Conservation (phyloP, 2,888 invertebrate genomes). For the Boloria selene region DNA sequence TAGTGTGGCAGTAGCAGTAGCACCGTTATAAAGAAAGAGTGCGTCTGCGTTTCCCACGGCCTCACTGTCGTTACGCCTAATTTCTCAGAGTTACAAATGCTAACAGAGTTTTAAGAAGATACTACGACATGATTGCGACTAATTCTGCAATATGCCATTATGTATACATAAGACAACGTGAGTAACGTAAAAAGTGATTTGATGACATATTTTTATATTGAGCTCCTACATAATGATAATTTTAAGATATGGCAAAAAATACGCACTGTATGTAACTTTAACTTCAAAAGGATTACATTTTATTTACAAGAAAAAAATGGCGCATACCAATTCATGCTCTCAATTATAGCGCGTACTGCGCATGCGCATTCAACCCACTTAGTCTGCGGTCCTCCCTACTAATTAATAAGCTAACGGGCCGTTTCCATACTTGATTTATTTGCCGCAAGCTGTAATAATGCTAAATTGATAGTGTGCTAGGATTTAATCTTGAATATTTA, state of each 20-base stretch:
- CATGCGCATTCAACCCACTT: constrained; percentile 66
- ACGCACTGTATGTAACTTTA: too few relatives aligned
- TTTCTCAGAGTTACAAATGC: constrained; percentile 56
- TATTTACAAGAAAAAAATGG: neutral
- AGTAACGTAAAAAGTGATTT: constrained; percentile 38
- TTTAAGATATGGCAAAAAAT: too few relatives aligned
- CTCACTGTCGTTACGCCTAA: constrained; percentile 55
- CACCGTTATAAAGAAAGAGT: constrained; percentile 61
- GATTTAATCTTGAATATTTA: neutral
- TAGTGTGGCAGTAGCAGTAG: constrained; percentile 41
- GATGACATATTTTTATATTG: neutral
- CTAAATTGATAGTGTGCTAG: constrained; percentile 33
- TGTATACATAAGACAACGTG: constrained; percentile 49
- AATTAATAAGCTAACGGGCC: constrained; percentile 70
- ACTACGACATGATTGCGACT: constrained; percentile 28
- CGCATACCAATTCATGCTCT: constrained; percentile 45
- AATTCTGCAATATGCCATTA: constrained; percentile 39
- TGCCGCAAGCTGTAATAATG: constrained; percentile 54
- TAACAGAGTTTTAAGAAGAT: constrained; percentile 50
- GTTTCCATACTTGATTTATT: constrained; percentile 64
- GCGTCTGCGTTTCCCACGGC: constrained; percentile 65
- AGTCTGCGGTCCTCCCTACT: constrained; percentile 54
- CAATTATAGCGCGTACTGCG: constrained; percentile 56
- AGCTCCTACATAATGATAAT: neutral
- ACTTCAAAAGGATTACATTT: too few relatives aligned